These are phyloP conservation scores for Coenonympha glycerion DNA, from an alignment of 2,888 invertebrate genomes.

Conservation along the genomic window DNA sequence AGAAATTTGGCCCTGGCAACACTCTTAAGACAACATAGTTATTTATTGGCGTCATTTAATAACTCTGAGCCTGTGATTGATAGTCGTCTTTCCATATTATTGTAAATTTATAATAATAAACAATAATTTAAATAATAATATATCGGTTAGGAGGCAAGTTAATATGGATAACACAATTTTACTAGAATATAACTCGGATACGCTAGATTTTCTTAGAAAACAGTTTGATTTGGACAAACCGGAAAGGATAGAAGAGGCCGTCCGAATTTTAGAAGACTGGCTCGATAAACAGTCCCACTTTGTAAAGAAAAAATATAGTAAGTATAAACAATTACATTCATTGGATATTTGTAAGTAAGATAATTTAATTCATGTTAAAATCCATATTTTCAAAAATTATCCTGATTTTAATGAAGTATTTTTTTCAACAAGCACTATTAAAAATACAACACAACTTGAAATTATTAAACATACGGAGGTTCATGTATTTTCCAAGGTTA, in stretches of 20 bases:
- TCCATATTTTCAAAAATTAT: no score
- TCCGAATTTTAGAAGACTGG: conserved; percentile 41
- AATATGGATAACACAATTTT: no score
- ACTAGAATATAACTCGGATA: conserved; percentile 30
- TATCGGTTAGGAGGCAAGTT: conserved; percentile 18
- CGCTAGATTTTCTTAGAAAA: conserved; percentile 33
- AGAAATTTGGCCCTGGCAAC: no score
- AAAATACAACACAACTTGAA: no score
- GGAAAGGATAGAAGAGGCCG: conserved; percentile 33
- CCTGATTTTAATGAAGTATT: no score
- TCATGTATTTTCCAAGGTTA: no score
- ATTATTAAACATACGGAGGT: no score
- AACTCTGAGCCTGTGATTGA: background rate
- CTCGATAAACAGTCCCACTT: conserved; percentile 44
- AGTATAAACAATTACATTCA: conserved; percentile 24
- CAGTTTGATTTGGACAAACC: conserved; percentile 34
- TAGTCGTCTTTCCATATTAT: background rate
- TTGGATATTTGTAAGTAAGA: background rate
- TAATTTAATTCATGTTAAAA: no score
- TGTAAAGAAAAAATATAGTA: conserved; percentile 39
- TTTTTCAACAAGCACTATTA: no score
- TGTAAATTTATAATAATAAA: no score
- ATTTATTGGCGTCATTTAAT: background rate
- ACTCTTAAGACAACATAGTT: no score
- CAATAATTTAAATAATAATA: background rate